Conservation (phyloP, 2,888 invertebrate genomes). For the Hoplodrina ambigua region DNA sequence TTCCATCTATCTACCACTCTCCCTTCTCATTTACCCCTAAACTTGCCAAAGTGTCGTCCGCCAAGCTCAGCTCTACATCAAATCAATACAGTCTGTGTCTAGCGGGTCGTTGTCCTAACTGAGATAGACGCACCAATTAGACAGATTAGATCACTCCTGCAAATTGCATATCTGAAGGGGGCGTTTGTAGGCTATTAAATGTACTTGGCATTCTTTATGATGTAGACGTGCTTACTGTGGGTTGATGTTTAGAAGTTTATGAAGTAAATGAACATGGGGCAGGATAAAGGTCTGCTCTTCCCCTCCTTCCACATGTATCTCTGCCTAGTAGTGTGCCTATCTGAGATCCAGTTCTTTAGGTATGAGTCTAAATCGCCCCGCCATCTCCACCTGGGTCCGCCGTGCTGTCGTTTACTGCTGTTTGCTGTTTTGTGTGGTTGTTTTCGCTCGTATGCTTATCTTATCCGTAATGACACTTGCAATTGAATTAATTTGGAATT, state of each 20-base stretch:
- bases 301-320: neutral
- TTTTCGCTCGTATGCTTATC: neutral
- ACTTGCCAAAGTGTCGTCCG: neutral
- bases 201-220: conserved; percentile 13
- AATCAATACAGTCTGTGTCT: conserved; percentile 37
- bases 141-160: conserved; percentile 22
- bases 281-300: neutral
- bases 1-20: neutral
- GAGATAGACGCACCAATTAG: conserved; percentile 39
- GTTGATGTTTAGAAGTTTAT: neutral
- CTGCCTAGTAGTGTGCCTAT: neutral
- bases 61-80: conserved; percentile 4
- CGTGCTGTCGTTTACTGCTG: neutral
- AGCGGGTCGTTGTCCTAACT: conserved; percentile 28
- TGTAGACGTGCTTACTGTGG: neutral
- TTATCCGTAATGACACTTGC: neutral
- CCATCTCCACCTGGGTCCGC: neutral
- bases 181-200: conserved; percentile 7
- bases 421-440: too few relatives aligned
- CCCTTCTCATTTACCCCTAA: neutral
- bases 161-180: conserved; percentile 24
- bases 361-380: neutral
- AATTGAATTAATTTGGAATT: too few relatives aligned
- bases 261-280: neutral
- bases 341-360: neutral